Evolutionary conservation across 2,888 invertebrate genomes (phyloP).

Genomic region (Sthenelais limicola): DNA sequence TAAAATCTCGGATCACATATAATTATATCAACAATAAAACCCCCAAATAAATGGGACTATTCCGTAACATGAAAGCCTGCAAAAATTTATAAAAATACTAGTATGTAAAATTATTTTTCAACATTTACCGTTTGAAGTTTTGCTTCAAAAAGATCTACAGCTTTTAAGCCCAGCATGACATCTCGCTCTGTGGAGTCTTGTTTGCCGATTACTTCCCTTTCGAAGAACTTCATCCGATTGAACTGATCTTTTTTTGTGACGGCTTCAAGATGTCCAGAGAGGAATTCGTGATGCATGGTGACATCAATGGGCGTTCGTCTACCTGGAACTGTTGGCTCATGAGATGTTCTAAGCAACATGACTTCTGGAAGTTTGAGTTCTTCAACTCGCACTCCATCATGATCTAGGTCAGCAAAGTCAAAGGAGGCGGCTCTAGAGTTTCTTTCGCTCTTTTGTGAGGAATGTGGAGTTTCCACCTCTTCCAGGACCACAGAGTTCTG

Average conservation of each 20-base stretch:
- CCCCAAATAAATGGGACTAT: no score
- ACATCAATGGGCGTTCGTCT: not conserved
- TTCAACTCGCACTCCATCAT: slow-evolving; percentile 64
- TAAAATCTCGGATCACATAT: no score
- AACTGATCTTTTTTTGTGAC: slow-evolving; percentile 69
- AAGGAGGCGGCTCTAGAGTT: not conserved
- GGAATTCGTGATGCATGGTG: slow-evolving; percentile 55
- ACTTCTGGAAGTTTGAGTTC: slow-evolving; percentile 60
- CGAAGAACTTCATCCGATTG: slow-evolving; percentile 61
- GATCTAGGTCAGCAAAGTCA: not conserved
- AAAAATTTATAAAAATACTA: no score
- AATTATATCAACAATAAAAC: no score
- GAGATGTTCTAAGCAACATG: slow-evolving; percentile 53
- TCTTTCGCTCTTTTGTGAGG: not conserved
- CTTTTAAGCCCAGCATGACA: slow-evolving; percentile 63
- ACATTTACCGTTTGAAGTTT: slow-evolving; percentile 54
- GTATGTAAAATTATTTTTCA: no score
- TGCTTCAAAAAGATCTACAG: slow-evolving; percentile 62
- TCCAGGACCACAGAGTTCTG: no score
- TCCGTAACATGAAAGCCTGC: no score
- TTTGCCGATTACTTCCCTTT: slow-evolving; percentile 59
- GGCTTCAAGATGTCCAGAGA: slow-evolving; percentile 61
- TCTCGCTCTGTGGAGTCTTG: slow-evolving; percentile 62
- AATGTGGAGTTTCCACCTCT: no score
- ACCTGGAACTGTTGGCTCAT: not conserved